Base-by-base conservation (phyloP, 2,888 invertebrate genomes). In the Omphaloscelis lunosa region DNA sequence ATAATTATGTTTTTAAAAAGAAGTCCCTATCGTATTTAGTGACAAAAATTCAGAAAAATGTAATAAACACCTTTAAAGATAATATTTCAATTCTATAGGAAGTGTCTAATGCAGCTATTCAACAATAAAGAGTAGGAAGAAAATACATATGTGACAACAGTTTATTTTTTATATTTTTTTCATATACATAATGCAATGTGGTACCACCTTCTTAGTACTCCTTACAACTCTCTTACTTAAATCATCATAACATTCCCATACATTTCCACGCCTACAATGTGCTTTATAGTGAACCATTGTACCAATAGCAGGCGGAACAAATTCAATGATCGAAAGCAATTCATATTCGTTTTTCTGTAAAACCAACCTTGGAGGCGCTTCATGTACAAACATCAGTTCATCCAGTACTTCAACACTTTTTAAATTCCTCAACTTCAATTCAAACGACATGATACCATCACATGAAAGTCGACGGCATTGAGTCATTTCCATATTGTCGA, bases 211-310 rank as follows among this genome's bases (percentile, higher is more conserved):
- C 0, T 71, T 63, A 20, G 0, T 71, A 63, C 34, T 63, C 34
- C 63, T n/a, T 71, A 39, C 48, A 39, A 71, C 29, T 70, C 29
- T 70, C 45, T 45, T 61, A 71, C 68, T 39, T 68, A 68, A 12
- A 71, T 61, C 62, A 29, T 48, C 48, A 48, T 71, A n/a, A 62
- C 71, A 71, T 80, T 82, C 66, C 77, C 82, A 77, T 69, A 75
- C 63, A 75, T 80, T 80, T 77, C 51, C 72, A 74, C 77, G 72
- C 63, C 69, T 77, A 75, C 77, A 78, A 68, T 83, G 82, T 80
- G 80, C 80, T 75, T 71, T 80, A 77, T 80, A 80, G 77, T 82
- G 77, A 56, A 72, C 79, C 72, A 78, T 61, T 41, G 8, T 59
- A 59, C 59, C 59, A 59, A 59, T 5, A 59, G 9, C 70, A 73